These are phyloP conservation scores for Simalia tracyae DNA, from an alignment of 2,797 vertebrate species.

Conservation along the genomic window DNA sequence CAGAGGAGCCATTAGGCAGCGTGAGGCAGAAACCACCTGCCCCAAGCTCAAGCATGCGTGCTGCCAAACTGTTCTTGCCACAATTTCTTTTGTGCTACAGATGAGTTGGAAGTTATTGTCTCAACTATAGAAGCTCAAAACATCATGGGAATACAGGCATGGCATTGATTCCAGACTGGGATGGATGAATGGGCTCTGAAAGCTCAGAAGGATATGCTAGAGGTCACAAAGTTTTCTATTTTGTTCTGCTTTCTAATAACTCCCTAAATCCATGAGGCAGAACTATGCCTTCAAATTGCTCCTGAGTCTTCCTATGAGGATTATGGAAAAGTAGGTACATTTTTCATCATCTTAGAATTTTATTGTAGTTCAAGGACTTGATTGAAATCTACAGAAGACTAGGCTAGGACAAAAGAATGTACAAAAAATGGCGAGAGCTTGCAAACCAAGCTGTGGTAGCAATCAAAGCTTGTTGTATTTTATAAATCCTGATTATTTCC, in stretches of 20 bases:
- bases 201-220: neutral
- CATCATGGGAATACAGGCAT: neutral
- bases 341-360: neutral
- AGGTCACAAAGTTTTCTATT: neutral
- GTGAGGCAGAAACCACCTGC: neutral
- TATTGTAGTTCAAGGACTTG: neutral
- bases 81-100: neutral
- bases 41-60: neutral
- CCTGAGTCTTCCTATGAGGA: neutral
- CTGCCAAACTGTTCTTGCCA: neutral
- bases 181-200: neutral
- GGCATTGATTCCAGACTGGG: neutral
- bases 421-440: neutral
- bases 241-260: slow-evolving; percentile 21
- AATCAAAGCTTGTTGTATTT: neutral
- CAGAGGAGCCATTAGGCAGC: neutral
- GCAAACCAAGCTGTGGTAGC: neutral
- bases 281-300: slow-evolving; percentile 5
- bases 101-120: neutral
- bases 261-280: neutral
- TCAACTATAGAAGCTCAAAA: neutral
- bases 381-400: neutral
- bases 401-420: neutral
- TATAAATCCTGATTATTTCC: neutral
- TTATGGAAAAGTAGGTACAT: neutral